A percentile compares a stretch with the other conserved stretches of the same genome.
Evolutionary conservation across 2,113 vertebrate genomes (phyloP).

Genomic region (Marcusenius ussheri): DNA sequence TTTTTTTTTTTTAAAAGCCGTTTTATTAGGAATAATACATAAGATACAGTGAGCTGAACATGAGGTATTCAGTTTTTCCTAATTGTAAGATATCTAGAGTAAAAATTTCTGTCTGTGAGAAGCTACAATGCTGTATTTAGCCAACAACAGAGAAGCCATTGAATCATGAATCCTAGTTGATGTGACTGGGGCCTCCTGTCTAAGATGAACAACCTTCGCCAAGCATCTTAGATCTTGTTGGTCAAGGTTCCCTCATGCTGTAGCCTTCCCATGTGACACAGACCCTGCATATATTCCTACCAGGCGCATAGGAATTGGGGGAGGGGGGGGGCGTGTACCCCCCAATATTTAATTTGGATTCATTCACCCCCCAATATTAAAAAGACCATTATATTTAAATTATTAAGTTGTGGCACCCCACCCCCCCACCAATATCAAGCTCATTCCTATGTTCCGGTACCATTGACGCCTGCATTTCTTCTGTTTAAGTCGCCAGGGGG

Average conservation of each 20-base stretch:
- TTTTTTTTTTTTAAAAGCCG: background rate
- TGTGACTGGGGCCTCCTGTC: background rate
- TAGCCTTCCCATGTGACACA: background rate
- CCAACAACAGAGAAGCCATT: background rate
- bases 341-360: background rate
- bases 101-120: background rate
- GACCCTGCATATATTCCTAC: background rate
- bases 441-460: background rate
- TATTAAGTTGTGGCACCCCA: background rate
- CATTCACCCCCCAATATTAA: background rate
- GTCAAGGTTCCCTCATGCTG: background rate
- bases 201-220: background rate
- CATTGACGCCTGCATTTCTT: background rate
- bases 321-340: background rate
- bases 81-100: background rate
- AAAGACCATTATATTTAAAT: background rate
- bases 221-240: background rate
- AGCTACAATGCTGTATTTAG: background rate
- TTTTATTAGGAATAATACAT: background rate
- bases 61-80: background rate
- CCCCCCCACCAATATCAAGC: background rate
- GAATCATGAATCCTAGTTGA: background rate
- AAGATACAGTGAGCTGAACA: background rate
- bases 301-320: background rate
- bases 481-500: background rate